Evolutionary conservation across 2,113 vertebrate species (phyloP).

Genomic region (Chauna torquata): DNA sequence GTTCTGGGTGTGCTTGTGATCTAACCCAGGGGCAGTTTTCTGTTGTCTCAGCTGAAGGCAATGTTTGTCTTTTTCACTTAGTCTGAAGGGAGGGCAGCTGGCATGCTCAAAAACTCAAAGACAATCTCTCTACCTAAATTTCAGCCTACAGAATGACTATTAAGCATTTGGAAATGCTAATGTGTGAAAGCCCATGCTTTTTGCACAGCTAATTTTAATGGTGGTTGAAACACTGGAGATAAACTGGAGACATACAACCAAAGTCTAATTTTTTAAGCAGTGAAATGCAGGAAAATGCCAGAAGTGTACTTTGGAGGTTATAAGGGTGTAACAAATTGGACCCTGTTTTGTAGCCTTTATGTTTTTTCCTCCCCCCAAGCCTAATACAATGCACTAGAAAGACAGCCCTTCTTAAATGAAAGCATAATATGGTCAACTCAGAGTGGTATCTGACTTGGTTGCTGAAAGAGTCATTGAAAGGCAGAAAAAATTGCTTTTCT

Average conservation of each 20-base stretch:
- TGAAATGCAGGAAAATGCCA: not conserved
- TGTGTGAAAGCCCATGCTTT: not conserved
- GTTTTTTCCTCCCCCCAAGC: accelerated
- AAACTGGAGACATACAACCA: not conserved
- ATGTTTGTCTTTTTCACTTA: not conserved
- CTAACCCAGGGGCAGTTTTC: not conserved
- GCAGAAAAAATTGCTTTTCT: not conserved
- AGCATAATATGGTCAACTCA: not conserved
- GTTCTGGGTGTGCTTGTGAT: not conserved
- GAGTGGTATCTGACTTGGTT: not conserved
- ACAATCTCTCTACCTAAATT: not conserved
- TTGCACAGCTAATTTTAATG: not conserved
- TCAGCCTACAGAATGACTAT: not conserved
- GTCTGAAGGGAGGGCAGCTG: not conserved
- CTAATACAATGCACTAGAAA: not conserved
- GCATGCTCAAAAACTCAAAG: not conserved
- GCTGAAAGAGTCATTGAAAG: not conserved
- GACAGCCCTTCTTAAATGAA: not conserved
- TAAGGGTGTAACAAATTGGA: not conserved
- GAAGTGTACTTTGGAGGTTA: not conserved
- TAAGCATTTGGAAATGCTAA: not conserved
- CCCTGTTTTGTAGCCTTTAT: not conserved
- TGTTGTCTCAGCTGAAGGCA: not conserved
- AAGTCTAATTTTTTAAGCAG: not conserved
- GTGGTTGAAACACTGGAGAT: not conserved